A percentile compares a stretch with the other conserved stretches of the same genome.
These are phyloP conservation scores for Numenius arquata DNA, from an alignment of 2,113 vertebrate species.

Conservation along the genomic window DNA sequence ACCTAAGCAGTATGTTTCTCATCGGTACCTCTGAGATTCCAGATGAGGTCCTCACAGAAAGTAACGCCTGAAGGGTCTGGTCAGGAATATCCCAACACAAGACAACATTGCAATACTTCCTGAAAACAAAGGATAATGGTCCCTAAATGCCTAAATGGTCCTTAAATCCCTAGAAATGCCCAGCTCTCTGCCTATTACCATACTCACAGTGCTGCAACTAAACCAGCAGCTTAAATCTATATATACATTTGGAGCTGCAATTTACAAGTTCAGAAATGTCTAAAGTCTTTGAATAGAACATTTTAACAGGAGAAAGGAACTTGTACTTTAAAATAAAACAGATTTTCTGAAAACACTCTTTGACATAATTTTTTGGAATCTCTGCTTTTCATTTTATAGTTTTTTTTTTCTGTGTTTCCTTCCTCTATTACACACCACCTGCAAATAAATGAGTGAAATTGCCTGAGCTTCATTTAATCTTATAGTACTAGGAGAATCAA, in stretches of 20 bases:
- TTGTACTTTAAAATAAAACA: slow-evolving; percentile 43
- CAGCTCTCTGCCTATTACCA: not conserved
- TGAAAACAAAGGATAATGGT: not conserved
- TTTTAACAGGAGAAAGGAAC: slow-evolving; percentile 6
- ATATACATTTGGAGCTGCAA: not conserved
- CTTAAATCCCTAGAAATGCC: not conserved
- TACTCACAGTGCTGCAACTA: not conserved
- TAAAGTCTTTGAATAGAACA: not conserved
- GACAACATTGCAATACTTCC: not conserved
- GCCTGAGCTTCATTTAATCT: slow-evolving; percentile 13
- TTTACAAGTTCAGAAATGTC: not conserved
- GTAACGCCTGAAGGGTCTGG: slow-evolving; percentile 14
- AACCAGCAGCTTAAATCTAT: slow-evolving; percentile 18
- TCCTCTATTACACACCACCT: not conserved
- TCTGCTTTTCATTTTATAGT: slow-evolving; percentile 42
- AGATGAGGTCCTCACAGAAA: slow-evolving; percentile 28
- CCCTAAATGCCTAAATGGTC: not conserved
- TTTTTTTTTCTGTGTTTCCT: slow-evolving; percentile 15
- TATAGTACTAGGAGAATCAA: not conserved
- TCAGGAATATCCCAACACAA: slow-evolving; percentile 1
- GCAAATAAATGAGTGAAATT: slow-evolving; percentile 44
- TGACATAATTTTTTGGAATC: not conserved
- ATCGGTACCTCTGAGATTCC: slow-evolving; percentile 7
- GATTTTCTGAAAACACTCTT: slow-evolving; percentile 31
- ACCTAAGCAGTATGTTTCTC: slow-evolving; percentile 27